Base-by-base conservation (phyloP, 2,113 vertebrate genomes). In the Planiliza haematocheilus region DNA sequence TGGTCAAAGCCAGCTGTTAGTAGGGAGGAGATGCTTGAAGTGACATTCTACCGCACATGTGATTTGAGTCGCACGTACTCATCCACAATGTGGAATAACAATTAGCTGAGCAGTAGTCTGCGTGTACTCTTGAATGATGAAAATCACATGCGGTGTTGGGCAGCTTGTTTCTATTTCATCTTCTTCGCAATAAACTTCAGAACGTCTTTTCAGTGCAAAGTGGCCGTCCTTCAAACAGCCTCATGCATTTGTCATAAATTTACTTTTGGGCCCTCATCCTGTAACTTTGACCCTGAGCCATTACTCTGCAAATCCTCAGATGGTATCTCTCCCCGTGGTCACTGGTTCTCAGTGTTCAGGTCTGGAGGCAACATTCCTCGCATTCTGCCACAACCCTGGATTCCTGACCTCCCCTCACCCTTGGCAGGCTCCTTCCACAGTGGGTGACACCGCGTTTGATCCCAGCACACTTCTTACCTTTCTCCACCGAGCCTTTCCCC, bases 341-440 rank as follows among this genome's bases (percentile, higher is more conserved):
- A 6, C 46, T 57, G 53, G 60, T 70, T 79, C 67, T 68, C 45
- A 48, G 57, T 41, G 66, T 70, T 79, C 39, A 58, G 76, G 67
- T 86, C 87, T 86, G 41, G 53, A 79, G 78, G 83, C 68, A 77
- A 82, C 79, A 91, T 91, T 92, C 84, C 79, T 74, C 20, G 8
- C 68, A 82, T 91, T 87, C 84, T 84, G 79, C 81, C 63, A 74
- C 52, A 45, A 34, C 57, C 58, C 61, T 62, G 64, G 67, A 84
- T 72, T 84, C 77, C 65, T 87, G 74, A 86, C 80, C 84, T 80
- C 53, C 76, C 39, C 49, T 84, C 81, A 83, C 77, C 79, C 61
- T 70, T 16, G 0, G 45, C 38, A 17, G 30, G 36, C 48, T 67
- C 46, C 59, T 60, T 74, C 41, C 49, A 24, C 5, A 45, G 45